These are phyloP conservation scores for Whitmania pigra DNA, from an alignment of 1,140 invertebrate species.

Conservation along the genomic window DNA sequence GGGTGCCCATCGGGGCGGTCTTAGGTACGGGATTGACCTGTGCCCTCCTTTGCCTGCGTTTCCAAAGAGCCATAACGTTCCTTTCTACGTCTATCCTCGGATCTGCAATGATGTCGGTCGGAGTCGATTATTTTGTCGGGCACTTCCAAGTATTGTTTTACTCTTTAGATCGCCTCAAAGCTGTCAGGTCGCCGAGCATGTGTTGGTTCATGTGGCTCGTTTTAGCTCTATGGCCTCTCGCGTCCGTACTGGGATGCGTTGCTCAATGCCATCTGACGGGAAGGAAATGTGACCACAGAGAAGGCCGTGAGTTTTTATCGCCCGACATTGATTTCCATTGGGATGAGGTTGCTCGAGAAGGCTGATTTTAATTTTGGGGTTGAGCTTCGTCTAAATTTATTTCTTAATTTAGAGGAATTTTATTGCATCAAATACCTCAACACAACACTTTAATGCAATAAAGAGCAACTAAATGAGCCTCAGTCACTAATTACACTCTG, in stretches of 20 bases:
- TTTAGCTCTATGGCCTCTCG: constrained; percentile 58
- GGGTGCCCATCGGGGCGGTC: constrained; percentile 57
- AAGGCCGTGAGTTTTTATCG: constrained; percentile 27
- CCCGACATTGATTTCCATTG: too few relatives aligned
- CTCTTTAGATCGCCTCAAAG: constrained; percentile 49
- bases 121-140: constrained; percentile 65
- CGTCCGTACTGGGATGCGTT: constrained; percentile 54
- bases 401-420: constrained; percentile 3
- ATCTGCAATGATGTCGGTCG: constrained; percentile 56
- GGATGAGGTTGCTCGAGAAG: neutral
- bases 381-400: neutral
- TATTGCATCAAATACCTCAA: neutral
- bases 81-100: constrained; percentile 64
- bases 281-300: constrained; percentile 52
- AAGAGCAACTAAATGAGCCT: too few relatives aligned
- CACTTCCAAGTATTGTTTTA: constrained; percentile 54
- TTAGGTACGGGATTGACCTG: constrained; percentile 55
- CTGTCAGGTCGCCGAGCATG: constrained; percentile 37
- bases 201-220: constrained; percentile 67
- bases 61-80: constrained; percentile 60
- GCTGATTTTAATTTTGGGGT: neutral
- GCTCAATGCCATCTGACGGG: constrained; percentile 59
- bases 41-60: constrained; percentile 59
- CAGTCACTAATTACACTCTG: too few relatives aligned
- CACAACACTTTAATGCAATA: neutral